phyloP scores from a whole-genome alignment of 2,113 vertebrate species.

The Gorilla gorilla region DNA sequence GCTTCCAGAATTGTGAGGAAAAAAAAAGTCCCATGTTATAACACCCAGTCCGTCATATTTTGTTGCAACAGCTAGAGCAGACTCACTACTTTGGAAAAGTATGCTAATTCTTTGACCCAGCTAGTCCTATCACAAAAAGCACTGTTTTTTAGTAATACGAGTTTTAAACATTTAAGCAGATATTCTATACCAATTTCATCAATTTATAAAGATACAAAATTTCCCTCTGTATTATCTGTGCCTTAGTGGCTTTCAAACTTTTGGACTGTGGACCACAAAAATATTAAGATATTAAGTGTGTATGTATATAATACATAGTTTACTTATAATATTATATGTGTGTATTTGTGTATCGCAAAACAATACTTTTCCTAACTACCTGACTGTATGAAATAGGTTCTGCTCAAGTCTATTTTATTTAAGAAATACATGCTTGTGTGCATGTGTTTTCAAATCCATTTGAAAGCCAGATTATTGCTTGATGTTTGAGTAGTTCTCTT shows the following conservation, averaged over 20 bases:
- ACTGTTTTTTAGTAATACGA: neutral
- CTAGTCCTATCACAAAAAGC: neutral
- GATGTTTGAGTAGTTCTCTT: neutral
- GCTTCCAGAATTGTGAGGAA: neutral
- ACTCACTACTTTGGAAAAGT: neutral
- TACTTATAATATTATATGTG: neutral
- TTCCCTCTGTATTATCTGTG: accelerated
- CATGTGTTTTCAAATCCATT: neutral
- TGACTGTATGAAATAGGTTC: neutral
- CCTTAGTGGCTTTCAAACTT: neutral
- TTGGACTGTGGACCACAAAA: neutral
- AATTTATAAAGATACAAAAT: neutral
- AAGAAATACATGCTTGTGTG: neutral
- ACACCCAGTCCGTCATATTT: no score
- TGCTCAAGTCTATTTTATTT: neutral
- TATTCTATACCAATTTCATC: neutral
- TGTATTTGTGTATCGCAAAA: neutral
- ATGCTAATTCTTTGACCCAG: neutral
- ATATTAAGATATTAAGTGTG: neutral
- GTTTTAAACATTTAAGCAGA: neutral
- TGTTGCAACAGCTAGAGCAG: neutral
- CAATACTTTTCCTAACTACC: neutral
- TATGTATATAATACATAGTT: neutral
- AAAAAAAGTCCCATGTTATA: neutral
- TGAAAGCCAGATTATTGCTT: neutral